phyloP scores from a whole-genome alignment of 2,888 invertebrate genomes.

The Fragum sueziense region DNA sequence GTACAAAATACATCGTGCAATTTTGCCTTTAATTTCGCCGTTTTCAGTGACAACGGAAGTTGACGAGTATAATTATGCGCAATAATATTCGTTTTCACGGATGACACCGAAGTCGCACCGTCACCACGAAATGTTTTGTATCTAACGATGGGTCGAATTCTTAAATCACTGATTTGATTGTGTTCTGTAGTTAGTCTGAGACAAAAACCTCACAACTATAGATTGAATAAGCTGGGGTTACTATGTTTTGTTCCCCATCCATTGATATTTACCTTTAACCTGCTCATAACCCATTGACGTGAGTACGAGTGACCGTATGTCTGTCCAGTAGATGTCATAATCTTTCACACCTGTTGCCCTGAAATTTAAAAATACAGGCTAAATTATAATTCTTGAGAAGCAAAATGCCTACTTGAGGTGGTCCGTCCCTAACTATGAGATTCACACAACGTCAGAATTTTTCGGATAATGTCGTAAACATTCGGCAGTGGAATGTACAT shows the following conservation, averaged over 20 bases:
- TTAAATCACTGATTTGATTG: neutral
- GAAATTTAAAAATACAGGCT: too few species aligned
- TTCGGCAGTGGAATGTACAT: too few species aligned
- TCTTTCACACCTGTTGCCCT: conserved; percentile 55
- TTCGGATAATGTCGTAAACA: too few species aligned
- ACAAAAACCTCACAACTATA: too few species aligned
- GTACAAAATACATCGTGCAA: too few species aligned
- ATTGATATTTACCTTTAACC: conserved; percentile 25
- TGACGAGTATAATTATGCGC: neutral
- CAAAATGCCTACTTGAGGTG: too few species aligned
- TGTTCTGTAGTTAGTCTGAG: neutral
- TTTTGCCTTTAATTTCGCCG: too few species aligned
- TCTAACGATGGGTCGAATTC: too few species aligned
- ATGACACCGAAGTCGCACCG: neutral
- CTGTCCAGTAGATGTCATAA: conserved; percentile 57
- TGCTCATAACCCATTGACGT: conserved; percentile 28
- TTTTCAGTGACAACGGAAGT: neutral
- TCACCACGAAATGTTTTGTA: neutral
- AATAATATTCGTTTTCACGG: neutral
- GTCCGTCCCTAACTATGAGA: too few species aligned
- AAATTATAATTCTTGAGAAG: too few species aligned
- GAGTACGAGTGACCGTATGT: conserved; percentile 40
- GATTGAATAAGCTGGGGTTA: too few species aligned
- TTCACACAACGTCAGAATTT: too few species aligned
- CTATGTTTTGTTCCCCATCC: neutral